These are phyloP conservation scores for Procavia capensis DNA, from an alignment of 2,113 vertebrate species.

Conservation along the genomic window DNA sequence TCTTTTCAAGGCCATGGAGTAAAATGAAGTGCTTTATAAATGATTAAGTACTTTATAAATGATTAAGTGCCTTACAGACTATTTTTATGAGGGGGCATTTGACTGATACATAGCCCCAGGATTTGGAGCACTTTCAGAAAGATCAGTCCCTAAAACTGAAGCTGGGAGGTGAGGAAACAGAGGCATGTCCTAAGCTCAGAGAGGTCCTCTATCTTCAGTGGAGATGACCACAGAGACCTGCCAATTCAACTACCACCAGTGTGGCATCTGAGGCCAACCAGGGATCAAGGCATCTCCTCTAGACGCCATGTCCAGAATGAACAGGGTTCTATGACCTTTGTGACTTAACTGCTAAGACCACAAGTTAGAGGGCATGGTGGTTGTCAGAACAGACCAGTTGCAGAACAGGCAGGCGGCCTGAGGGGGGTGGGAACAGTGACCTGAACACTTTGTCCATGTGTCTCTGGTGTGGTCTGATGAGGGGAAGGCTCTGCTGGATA, in stretches of 20 bases:
- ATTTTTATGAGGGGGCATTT: neutral
- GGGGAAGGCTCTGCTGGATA: too few species aligned
- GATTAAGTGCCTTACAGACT: neutral
- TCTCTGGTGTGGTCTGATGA: neutral
- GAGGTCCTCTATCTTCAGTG: neutral
- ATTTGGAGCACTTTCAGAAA: neutral
- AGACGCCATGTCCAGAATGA: neutral
- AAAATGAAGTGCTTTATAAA: slow-evolving; percentile 4
- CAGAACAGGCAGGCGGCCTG: neutral
- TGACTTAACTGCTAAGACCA: neutral
- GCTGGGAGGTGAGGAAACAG: neutral
- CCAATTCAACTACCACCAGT: neutral
- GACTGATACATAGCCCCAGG: neutral
- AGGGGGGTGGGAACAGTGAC: neutral
- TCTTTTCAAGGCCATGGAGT: neutral
- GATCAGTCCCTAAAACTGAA: neutral
- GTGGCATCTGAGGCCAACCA: neutral
- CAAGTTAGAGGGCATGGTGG: neutral
- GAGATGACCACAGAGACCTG: neutral
- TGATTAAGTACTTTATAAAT: neutral
- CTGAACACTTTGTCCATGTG: neutral
- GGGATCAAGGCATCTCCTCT: neutral
- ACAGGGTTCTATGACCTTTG: neutral
- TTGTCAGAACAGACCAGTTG: neutral
- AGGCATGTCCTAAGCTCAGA: neutral